phyloP scores from a whole-genome alignment of 2,888 invertebrate genomes.

The Zonitis immaculata region DNA sequence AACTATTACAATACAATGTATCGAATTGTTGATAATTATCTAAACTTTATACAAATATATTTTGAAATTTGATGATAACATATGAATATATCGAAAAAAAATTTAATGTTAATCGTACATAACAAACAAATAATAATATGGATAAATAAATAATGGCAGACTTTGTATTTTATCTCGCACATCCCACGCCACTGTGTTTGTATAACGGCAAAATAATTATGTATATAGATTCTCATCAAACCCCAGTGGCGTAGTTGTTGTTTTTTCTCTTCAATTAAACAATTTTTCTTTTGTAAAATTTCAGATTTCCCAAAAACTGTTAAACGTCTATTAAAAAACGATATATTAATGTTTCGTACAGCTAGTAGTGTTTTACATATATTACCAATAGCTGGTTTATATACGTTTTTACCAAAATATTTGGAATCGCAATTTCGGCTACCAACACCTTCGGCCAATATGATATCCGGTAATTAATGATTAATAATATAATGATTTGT shows the following conservation, averaged over 20 bases:
- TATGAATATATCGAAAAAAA: not conserved
- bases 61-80: not conserved
- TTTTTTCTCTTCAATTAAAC: too few species aligned
- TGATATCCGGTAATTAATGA: constrained; percentile 69
- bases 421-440: constrained; percentile 88
- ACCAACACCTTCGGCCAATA: constrained; percentile 83
- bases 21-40: not conserved
- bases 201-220: constrained; percentile 4
- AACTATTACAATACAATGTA: constrained; percentile 5
- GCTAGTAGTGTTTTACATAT: constrained; percentile 87
- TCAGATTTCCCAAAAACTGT: constrained; percentile 74
- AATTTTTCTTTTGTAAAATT: constrained; percentile 27
- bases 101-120: too few species aligned
- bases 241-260: not conserved
- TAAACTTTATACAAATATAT: not conserved
- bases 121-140: too few species aligned
- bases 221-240: not conserved
- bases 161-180: constrained; percentile 4
- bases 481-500: not conserved
- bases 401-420: constrained; percentile 91
- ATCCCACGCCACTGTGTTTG: constrained; percentile 2
- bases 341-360: constrained; percentile 87
- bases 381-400: constrained; percentile 86
- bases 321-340: constrained; percentile 77
- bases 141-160: not conserved